A percentile compares a stretch with the other conserved stretches of the same genome.
Evolutionary conservation across 2,888 invertebrate species (phyloP).

Genomic region (Automeris io): DNA sequence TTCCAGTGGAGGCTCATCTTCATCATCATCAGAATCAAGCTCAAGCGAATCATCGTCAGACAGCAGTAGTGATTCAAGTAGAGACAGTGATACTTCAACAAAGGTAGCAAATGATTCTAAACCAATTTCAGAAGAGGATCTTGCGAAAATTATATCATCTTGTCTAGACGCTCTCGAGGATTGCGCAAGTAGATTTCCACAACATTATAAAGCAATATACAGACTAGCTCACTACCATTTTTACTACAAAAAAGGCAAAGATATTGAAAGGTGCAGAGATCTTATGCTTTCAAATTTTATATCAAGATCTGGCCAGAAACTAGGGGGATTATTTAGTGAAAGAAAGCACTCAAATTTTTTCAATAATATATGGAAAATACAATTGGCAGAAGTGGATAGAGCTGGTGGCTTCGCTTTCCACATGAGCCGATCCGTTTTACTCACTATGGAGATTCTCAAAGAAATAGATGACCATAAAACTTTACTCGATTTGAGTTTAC

Average conservation of each 20-base stretch:
- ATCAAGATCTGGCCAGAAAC: conserved; percentile 80
- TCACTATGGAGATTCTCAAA: conserved; percentile 88
- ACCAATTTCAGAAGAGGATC: conserved; percentile 69
- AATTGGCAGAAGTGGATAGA: conserved; percentile 91
- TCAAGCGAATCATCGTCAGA: conserved; percentile 75
- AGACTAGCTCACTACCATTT: conserved; percentile 90
- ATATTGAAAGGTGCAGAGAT: conserved; percentile 83
- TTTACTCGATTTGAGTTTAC: conserved; percentile 86
- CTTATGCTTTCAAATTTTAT: conserved; percentile 83
- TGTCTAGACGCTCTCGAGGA: conserved; percentile 89
- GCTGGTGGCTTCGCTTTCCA: conserved; percentile 95
- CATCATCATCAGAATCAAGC: conserved; percentile 72
- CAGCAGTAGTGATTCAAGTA: conserved; percentile 69
- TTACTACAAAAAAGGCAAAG: conserved; percentile 81
- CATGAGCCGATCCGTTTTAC: conserved; percentile 89
- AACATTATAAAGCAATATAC: conserved; percentile 95
- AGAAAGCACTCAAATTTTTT: conserved; percentile 92
- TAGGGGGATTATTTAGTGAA: conserved; percentile 90
- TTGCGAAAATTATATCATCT: conserved; percentile 78
- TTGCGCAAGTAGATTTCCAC: conserved; percentile 90
- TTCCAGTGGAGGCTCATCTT: conserved; percentile 55
- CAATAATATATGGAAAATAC: conserved; percentile 95
- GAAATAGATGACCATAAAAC: conserved; percentile 88
- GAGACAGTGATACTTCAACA: conserved; percentile 71
- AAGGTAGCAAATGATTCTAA: conserved; percentile 53